A percentile compares a stretch with the other conserved stretches of the same genome.
Conservation (phyloP, 2,888 invertebrate species). For the Ochlodes sylvanus region DNA sequence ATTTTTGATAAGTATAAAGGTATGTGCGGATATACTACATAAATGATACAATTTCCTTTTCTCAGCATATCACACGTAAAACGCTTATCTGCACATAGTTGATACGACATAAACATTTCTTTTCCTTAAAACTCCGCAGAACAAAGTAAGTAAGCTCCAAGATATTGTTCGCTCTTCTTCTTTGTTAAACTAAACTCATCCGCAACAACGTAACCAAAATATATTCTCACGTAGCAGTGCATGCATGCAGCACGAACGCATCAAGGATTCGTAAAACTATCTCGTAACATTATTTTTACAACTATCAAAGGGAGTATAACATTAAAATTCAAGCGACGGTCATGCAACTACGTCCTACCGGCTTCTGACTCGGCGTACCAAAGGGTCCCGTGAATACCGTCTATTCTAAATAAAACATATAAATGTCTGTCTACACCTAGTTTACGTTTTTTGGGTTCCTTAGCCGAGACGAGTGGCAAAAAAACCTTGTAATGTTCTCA, state of each 20-base stretch:
- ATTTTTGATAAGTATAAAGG: slow-evolving; percentile 35
- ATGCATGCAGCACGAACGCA: slow-evolving; percentile 50
- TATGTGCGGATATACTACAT: not conserved
- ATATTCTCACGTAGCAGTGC: slow-evolving; percentile 49
- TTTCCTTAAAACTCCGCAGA: slow-evolving; percentile 47
- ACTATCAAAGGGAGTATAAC: slow-evolving; percentile 75
- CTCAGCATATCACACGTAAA: not conserved
- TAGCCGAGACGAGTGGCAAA: not conserved
- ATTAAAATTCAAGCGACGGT: slow-evolving; percentile 79
- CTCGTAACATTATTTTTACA: slow-evolving; percentile 74
- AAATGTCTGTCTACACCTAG: slow-evolving; percentile 52
- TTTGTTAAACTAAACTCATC: slow-evolving; percentile 48
- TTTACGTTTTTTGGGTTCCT: slow-evolving; percentile 24
- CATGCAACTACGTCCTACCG: slow-evolving; percentile 69
- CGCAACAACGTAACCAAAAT: slow-evolving; percentile 49
- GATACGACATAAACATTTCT: slow-evolving; percentile 36
- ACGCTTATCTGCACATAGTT: not conserved
- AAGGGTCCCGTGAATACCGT: slow-evolving; percentile 53
- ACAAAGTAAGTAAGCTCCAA: slow-evolving; percentile 52
- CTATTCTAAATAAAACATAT: slow-evolving; percentile 64
- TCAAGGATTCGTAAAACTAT: slow-evolving; percentile 51
- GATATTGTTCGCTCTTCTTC: slow-evolving; percentile 52
- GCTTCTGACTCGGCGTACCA: slow-evolving; percentile 51
- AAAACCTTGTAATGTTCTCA: too few relatives aligned
- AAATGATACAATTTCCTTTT: not conserved